Percentiles rank a stretch among this genome's conserved stretches.
These are phyloP conservation scores for Pegoplata infirma DNA, from an alignment of 2,888 invertebrate genomes.

Conservation along the genomic window DNA sequence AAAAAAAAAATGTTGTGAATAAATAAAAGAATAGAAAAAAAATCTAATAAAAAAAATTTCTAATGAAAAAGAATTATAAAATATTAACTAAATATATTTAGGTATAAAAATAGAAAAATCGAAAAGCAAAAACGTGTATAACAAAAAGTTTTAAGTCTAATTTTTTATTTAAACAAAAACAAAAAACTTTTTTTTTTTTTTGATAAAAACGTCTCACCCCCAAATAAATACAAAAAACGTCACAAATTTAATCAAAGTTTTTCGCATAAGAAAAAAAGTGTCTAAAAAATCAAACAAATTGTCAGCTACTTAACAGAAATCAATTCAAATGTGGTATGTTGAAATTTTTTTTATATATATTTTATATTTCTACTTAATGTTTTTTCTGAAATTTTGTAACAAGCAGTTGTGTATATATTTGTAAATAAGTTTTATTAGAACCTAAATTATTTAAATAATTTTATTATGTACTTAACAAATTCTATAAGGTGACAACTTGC, in stretches of 20 bases:
- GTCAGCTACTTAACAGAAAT: background rate
- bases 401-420: slow-evolving; percentile 22
- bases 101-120: background rate
- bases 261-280: background rate
- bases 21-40: slow-evolving; percentile 3
- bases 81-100: background rate
- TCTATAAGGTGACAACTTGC: no score
- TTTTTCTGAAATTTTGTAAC: slow-evolving; percentile 32
- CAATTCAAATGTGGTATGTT: slow-evolving; percentile 35
- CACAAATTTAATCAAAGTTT: background rate
- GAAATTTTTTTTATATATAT: background rate
- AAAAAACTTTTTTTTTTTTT: background rate
- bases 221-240: background rate
- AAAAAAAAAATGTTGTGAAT: slow-evolving; percentile 40
- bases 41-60: no score
- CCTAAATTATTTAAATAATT: no score
- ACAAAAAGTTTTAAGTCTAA: background rate
- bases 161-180: no score
- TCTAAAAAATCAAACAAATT: background rate
- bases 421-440: background rate
- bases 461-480: no score
- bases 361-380: slow-evolving; percentile 9
- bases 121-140: background rate
- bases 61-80: no score
- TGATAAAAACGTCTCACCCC: background rate